Evolutionary conservation across 1,140 invertebrate species (phyloP).

Genomic region (Trichomalopsis sarcophagae): DNA sequence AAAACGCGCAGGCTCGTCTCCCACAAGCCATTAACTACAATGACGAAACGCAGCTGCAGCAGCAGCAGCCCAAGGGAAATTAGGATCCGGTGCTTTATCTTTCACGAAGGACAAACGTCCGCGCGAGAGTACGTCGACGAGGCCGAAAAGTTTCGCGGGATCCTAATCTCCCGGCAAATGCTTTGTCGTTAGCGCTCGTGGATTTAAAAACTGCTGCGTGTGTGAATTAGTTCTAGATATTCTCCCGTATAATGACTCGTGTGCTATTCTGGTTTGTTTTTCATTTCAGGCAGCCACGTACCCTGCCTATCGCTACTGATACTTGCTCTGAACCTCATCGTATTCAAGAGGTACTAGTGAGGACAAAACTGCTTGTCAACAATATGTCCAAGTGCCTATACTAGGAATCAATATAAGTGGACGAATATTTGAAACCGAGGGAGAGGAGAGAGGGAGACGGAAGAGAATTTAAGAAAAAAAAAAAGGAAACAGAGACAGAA

Average conservation of each 20-base stretch:
- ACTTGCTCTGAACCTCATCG: slow-evolving; percentile 39
- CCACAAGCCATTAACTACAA: slow-evolving; percentile 48
- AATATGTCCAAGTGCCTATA: slow-evolving; percentile 53
- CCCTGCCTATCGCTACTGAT: slow-evolving; percentile 42
- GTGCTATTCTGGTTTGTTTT: neutral
- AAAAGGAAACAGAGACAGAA: slow-evolving; percentile 5
- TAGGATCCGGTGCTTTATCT: slow-evolving; percentile 44
- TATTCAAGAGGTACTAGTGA: slow-evolving; percentile 38
- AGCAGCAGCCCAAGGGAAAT: slow-evolving; percentile 49
- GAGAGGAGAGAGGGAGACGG: neutral
- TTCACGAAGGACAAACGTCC: slow-evolving; percentile 12
- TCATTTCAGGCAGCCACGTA: slow-evolving; percentile 41
- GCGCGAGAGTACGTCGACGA: slow-evolving; percentile 1
- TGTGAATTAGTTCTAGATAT: neutral
- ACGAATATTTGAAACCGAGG: slow-evolving; percentile 39
- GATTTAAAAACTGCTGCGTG: neutral
- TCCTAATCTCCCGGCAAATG: slow-evolving; percentile 18
- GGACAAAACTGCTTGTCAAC: slow-evolving; percentile 42
- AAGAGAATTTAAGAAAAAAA: slow-evolving; percentile 23
- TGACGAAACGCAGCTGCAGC: slow-evolving; percentile 41
- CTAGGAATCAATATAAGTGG: slow-evolving; percentile 45
- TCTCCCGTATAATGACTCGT: neutral
- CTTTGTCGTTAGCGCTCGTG: slow-evolving; percentile 11
- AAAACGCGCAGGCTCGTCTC: slow-evolving; percentile 11
- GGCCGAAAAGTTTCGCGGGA: slow-evolving; percentile 26